A percentile compares a stretch with the other conserved stretches of the same genome.
Conservation (phyloP, 2,888 invertebrate species). For the Drosophila tanythrix region DNA sequence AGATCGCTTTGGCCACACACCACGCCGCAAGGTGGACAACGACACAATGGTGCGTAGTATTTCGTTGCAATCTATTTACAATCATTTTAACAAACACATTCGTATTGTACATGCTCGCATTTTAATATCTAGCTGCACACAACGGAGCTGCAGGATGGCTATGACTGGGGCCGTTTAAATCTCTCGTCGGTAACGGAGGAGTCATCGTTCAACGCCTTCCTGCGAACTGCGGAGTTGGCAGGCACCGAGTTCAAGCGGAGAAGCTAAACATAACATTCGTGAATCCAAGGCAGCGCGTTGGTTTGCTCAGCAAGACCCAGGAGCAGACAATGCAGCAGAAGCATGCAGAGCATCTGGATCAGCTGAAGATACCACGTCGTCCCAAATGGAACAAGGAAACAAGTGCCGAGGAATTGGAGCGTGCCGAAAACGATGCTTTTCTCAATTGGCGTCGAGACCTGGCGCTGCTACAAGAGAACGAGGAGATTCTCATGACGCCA, state of each 20-base stretch:
- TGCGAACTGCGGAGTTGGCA: slow-evolving; percentile 97
- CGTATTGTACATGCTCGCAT: neutral
- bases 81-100: neutral
- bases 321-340: slow-evolving; percentile 85
- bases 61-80: neutral
- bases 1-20: slow-evolving; percentile 89
- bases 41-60: slow-evolving; percentile 89
- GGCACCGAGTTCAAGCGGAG: slow-evolving; percentile 97
- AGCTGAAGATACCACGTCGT: slow-evolving; percentile 93
- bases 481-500: slow-evolving; percentile 94
- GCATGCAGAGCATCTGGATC: slow-evolving; percentile 87
- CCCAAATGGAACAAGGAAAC: slow-evolving; percentile 92
- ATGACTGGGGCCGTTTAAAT: slow-evolving; percentile 95
- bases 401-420: slow-evolving; percentile 91
- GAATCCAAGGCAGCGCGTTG: slow-evolving; percentile 87
- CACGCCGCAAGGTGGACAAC: slow-evolving; percentile 88
- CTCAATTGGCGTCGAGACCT: slow-evolving; percentile 95
- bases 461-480: slow-evolving; percentile 92
- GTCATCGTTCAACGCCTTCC: slow-evolving; percentile 97
- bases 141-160: slow-evolving; percentile 94
- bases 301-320: slow-evolving; percentile 88
- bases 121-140: slow-evolving; percentile 88
- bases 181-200: slow-evolving; percentile 97
- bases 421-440: slow-evolving; percentile 92
- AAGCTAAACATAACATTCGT: slow-evolving; percentile 93